Conservation (phyloP, 1,140 invertebrate species). For the Piezodorus guildinii region DNA sequence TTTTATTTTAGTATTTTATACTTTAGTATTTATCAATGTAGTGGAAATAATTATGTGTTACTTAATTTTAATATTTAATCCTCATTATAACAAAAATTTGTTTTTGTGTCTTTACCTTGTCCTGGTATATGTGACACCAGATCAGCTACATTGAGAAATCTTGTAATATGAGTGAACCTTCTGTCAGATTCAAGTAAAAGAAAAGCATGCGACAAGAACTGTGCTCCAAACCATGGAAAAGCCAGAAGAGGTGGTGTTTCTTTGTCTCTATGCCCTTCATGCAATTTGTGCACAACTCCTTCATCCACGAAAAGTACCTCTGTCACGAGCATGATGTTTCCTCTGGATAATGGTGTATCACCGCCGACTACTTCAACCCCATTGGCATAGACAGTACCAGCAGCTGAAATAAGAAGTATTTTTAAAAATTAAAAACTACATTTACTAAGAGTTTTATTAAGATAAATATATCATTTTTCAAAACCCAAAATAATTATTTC, state of each 20-base stretch:
- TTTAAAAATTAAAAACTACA: too few relatives aligned
- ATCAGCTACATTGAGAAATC: conserved; percentile 46
- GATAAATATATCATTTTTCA: too few relatives aligned
- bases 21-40: too few relatives aligned
- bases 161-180: conserved; percentile 42
- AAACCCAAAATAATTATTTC: too few relatives aligned
- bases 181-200: conserved; percentile 43
- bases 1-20: too few relatives aligned
- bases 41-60: too few relatives aligned
- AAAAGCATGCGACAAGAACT: conserved; percentile 49
- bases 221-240: conserved; percentile 49
- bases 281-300: conserved; percentile 43
- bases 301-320: conserved; percentile 49
- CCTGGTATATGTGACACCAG: conserved; percentile 44
- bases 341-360: conserved; percentile 43
- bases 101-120: conserved; percentile 29
- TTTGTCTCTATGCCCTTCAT: conserved; percentile 47
- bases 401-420: conserved; percentile 31
- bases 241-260: conserved; percentile 48
- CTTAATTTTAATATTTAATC: too few relatives aligned
- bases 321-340: conserved; percentile 47
- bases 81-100: too few relatives aligned
- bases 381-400: conserved; percentile 35
- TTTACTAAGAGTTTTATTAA: too few relatives aligned
- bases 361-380: conserved; percentile 45